phyloP scores from a whole-genome alignment of 2,113 vertebrate genomes.

The Chrysochloris asiatica region DNA sequence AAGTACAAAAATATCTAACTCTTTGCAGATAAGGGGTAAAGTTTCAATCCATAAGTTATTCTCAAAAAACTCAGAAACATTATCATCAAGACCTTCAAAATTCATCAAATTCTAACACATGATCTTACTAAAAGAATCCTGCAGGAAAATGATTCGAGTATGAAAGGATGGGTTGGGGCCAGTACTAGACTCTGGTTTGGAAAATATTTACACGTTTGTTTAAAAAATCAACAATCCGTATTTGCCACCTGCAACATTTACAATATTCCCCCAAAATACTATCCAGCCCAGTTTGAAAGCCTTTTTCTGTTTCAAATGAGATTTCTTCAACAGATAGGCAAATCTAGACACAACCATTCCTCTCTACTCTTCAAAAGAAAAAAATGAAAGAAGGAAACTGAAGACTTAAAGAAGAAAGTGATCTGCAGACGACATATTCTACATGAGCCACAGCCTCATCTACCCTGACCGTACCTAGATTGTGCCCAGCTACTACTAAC shows the following conservation, averaged over 20 bases:
- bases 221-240: not conserved
- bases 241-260: not conserved
- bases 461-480: not conserved
- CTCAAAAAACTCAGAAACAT: conserved; percentile 11
- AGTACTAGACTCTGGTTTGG: not conserved
- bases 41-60: not conserved
- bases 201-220: not conserved
- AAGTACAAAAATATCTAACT: not conserved
- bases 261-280: conserved; percentile 15
- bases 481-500: not conserved
- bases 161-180: not conserved
- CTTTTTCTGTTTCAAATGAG: conserved; percentile 27
- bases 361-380: not conserved
- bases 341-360: not conserved
- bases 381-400: not conserved
- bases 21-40: not conserved
- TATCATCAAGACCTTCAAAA: not conserved
- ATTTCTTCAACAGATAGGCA: not conserved
- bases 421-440: not conserved
- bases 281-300: not conserved
- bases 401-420: not conserved
- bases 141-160: not conserved
- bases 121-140: not conserved
- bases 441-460: not conserved
- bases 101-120: not conserved